Evolutionary conservation across 2,113 vertebrate species (phyloP).

Genomic region (Vulpes ferrilata): DNA sequence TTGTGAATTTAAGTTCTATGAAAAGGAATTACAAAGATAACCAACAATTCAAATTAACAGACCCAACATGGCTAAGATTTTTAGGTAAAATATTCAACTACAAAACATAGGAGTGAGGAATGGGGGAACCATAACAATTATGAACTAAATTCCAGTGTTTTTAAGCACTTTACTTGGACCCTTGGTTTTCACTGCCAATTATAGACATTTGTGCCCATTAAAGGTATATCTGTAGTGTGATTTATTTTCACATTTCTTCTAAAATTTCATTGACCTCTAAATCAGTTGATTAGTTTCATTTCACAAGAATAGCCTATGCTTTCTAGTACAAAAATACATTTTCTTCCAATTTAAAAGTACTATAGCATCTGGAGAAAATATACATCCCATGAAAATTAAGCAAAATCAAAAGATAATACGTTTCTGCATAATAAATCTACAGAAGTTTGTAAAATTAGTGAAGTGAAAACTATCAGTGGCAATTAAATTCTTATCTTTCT

Average conservation of each 20-base stretch:
- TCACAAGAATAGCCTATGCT: constrained; percentile 35
- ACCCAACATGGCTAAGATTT: background rate
- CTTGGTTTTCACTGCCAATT: background rate
- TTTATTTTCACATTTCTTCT: constrained; percentile 61
- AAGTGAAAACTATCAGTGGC: background rate
- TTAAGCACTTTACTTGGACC: background rate
- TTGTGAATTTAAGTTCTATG: constrained; percentile 1
- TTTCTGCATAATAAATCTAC: background rate
- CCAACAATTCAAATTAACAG: background rate
- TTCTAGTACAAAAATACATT: constrained; percentile 60
- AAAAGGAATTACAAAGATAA: constrained; percentile 35
- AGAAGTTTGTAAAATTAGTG: constrained; percentile 23
- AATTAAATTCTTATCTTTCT: constrained; percentile 43
- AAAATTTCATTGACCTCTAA: constrained; percentile 53
- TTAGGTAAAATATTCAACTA: constrained; percentile 5
- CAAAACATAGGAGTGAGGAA: background rate
- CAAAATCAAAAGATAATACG: background rate
- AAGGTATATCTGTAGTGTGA: constrained; percentile 8
- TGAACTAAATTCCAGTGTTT: background rate
- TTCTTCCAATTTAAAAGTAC: constrained; percentile 66
- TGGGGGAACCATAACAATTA: background rate
- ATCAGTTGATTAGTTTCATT: constrained; percentile 67
- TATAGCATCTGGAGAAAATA: constrained; percentile 40
- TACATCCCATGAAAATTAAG: constrained; percentile 54
- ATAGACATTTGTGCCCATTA: background rate